Evolutionary conservation across 2,113 vertebrate genomes (phyloP), one percentile per base, ranked within the genome.

Genomic region (Australoheros scitulus): DNA sequence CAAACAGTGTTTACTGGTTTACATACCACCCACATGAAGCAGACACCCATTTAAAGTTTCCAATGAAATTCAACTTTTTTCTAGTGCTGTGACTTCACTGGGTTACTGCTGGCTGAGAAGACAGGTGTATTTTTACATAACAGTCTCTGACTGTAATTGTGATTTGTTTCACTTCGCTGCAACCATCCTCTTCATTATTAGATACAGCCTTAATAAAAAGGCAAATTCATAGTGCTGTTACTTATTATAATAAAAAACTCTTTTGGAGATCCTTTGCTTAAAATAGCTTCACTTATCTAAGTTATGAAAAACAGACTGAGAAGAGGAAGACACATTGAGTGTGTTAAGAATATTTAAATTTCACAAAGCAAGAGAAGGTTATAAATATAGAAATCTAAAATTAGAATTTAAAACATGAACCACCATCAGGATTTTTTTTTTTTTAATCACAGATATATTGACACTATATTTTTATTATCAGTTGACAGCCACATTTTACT

Each of bases 21-120:
- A 56, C 61, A 61, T 84, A 88, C 86, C 87, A 89, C 78, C 82
- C 88, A 92, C 82, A 81, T 79, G 72, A 92, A 87, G 43, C 78
- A 90, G 64, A 83, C 68, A 70, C 47, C 18, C 68, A 83, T 57
- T 58, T 87, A 47, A 84, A 78, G 63, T 84, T 82, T 87, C 55
- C 59, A 85, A 2, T 80, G 14, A 86, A 79, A 75, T 61, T 32
- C 32, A 20, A 70, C 17, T 68, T 70, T 83, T 59, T 61, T 77
- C 15, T 72, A 36, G 20, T 47, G 2, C 47, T 63, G 76, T 55
- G 59, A 61, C 20, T 85, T 79, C 26, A 47, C 3, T 55, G 2
- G 74, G 36, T 76, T 80, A 79, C 5, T 61, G 34, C 56, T 3
- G 5, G n/a, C 10, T 55, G 29, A 70, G 13, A 36, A 58, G 56